phyloP scores from a whole-genome alignment of 2,888 invertebrate species.

The Protodeltote pygarga region DNA sequence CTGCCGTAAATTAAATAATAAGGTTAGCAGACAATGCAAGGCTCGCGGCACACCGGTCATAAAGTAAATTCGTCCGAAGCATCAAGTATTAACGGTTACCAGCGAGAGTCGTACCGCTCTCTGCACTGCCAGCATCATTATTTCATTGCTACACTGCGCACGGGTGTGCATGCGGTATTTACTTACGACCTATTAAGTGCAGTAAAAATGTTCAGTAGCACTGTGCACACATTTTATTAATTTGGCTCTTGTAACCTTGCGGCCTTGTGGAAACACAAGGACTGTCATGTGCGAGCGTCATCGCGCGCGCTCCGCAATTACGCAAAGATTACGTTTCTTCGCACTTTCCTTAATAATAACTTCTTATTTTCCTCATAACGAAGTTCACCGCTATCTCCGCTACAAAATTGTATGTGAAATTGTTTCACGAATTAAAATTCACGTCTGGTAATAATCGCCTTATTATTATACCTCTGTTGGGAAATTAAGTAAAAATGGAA shows the following conservation, averaged over 20 bases:
- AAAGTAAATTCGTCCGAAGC: slow-evolving; percentile 16
- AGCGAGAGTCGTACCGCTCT: slow-evolving; percentile 2
- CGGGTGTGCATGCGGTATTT: slow-evolving; percentile 4
- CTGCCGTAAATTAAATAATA: slow-evolving; percentile 8
- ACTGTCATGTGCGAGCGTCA: neutral
- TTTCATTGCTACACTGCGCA: slow-evolving; percentile 9
- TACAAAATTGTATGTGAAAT: slow-evolving; percentile 7
- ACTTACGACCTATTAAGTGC: neutral
- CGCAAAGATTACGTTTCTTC: no score
- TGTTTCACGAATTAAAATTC: slow-evolving; percentile 22
- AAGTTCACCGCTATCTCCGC: neutral
- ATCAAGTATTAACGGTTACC: slow-evolving; percentile 30
- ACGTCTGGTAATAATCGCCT: slow-evolving; percentile 11
- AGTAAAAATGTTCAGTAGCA: neutral
- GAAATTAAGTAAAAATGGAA: slow-evolving; percentile 34
- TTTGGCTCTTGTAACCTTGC: neutral
- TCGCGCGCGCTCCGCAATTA: no score
- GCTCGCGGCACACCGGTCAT: slow-evolving; percentile 9
- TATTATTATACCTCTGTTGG: slow-evolving; percentile 34
- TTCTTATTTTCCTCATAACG: neutral
- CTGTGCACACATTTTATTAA: neutral
- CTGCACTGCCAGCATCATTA: slow-evolving; percentile 14
- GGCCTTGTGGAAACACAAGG: neutral
- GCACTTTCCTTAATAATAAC: neutral
- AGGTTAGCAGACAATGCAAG: slow-evolving; percentile 2